These are phyloP conservation scores for Holacanthella duospinosa DNA, from an alignment of 2,888 invertebrate genomes.

Conservation along the genomic window DNA sequence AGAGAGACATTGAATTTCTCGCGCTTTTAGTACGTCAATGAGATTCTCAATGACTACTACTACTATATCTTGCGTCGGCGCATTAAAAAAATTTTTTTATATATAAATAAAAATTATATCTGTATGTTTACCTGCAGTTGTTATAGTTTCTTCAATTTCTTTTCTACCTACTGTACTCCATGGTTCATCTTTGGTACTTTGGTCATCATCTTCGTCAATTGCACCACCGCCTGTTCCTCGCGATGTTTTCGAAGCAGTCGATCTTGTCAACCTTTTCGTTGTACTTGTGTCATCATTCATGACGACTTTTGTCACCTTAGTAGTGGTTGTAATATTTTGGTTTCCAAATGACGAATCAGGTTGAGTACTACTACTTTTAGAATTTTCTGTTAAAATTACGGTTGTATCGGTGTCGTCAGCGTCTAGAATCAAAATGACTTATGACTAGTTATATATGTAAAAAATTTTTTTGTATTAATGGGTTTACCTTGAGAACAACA, in stretches of 20 bases:
- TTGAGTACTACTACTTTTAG: no score
- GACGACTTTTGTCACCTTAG: neutral
- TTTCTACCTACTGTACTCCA: neutral
- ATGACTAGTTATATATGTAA: neutral
- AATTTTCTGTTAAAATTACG: no score
- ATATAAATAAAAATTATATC: no score
- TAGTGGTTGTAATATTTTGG: neutral
- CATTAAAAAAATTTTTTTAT: no score
- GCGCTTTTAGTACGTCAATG: neutral
- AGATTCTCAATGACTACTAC: no score
- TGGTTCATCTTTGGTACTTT: neutral
- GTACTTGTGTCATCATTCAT: neutral
- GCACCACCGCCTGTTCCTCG: neutral
- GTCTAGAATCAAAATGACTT: neutral
- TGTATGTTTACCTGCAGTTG: neutral
- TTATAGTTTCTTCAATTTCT: neutral
- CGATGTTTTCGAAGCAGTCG: no score
- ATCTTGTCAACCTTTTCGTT: no score
- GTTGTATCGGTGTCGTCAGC: neutral
- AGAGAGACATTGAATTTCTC: neutral
- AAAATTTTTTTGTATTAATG: no score
- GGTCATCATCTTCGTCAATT: neutral
- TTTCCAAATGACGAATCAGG: neutral
- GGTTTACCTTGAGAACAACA: no score
- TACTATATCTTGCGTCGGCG: no score